Evolutionary conservation across 2,797 vertebrate species (phyloP).

Genomic region (Odontamblyopus lacepedii): DNA sequence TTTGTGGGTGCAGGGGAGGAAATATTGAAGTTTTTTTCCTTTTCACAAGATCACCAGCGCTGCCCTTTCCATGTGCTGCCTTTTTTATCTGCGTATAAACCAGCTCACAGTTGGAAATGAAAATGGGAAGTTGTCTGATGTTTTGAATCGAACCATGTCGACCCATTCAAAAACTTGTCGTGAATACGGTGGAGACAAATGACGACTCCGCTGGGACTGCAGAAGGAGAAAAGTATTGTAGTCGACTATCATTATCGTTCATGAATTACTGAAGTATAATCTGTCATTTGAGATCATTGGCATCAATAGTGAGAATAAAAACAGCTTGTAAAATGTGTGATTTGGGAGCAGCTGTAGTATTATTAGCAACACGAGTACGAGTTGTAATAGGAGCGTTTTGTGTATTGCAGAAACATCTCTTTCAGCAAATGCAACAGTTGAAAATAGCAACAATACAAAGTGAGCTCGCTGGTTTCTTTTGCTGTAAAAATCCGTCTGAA

Average conservation of each 20-base stretch:
- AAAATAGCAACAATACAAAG: background rate
- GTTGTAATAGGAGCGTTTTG: too few species aligned
- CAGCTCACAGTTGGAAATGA: constrained; percentile 43
- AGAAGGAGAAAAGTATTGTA: too few species aligned
- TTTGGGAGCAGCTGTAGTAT: too few species aligned
- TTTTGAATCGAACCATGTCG: constrained; percentile 47
- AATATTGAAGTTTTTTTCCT: constrained; percentile 29
- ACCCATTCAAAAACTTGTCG: too few species aligned
- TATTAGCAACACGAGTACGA: too few species aligned
- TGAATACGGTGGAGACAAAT: background rate
- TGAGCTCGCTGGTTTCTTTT: background rate
- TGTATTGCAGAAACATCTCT: too few species aligned
- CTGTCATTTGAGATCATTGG: background rate
- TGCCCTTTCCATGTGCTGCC: constrained; percentile 28
- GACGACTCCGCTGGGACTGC: background rate
- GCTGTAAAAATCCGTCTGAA: background rate
- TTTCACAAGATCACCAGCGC: constrained; percentile 49
- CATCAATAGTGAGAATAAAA: background rate
- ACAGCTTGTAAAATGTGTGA: too few species aligned
- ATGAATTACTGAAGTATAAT: background rate
- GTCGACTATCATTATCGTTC: background rate
- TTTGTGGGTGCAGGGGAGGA: constrained; percentile 64
- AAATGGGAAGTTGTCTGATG: constrained; percentile 30
- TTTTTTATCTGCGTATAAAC: constrained; percentile 45
- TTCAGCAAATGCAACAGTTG: background rate